A percentile compares a stretch with the other conserved stretches of the same genome.
phyloP scores from a whole-genome alignment of 2,113 vertebrate species.

The Ptyas mucosa region DNA sequence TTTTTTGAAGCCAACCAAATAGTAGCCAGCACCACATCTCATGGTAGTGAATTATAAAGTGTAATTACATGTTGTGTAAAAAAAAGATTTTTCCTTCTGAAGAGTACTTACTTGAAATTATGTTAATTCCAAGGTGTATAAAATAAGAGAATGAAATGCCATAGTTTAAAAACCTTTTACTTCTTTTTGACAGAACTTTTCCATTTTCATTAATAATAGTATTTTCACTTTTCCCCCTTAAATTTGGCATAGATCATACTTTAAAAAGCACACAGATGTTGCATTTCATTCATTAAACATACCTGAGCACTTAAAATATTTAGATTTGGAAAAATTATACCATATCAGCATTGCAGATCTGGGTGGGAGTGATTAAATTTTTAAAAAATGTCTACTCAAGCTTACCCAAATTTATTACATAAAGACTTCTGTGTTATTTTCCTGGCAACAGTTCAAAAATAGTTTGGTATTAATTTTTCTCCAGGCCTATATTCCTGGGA shows the following conservation, averaged over 20 bases:
- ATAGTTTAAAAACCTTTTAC: not conserved
- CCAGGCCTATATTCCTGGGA: not conserved
- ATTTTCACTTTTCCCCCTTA: not conserved
- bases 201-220: fast-evolving
- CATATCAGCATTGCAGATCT: not conserved
- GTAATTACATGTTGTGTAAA: not conserved
- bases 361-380: not conserved
- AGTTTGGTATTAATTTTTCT: not conserved
- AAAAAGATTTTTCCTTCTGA: not conserved
- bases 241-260: not conserved
- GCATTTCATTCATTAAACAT: not conserved
- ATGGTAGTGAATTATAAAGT: not conserved
- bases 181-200: not conserved
- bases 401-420: not conserved
- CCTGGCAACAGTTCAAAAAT: not conserved
- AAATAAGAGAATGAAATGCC: not conserved
- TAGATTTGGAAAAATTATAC: not conserved
- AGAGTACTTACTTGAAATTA: not conserved
- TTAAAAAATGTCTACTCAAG: not conserved
- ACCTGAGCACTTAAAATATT: not conserved
- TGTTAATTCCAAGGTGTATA: not conserved
- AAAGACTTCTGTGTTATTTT: not conserved
- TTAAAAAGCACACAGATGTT: not conserved
- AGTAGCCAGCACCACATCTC: not conserved
- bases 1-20: not conserved